Percentiles rank a stretch among this genome's conserved stretches.
Evolutionary conservation across 2,797 vertebrate species (phyloP).

Genomic region (Sebastes cheni): DNA sequence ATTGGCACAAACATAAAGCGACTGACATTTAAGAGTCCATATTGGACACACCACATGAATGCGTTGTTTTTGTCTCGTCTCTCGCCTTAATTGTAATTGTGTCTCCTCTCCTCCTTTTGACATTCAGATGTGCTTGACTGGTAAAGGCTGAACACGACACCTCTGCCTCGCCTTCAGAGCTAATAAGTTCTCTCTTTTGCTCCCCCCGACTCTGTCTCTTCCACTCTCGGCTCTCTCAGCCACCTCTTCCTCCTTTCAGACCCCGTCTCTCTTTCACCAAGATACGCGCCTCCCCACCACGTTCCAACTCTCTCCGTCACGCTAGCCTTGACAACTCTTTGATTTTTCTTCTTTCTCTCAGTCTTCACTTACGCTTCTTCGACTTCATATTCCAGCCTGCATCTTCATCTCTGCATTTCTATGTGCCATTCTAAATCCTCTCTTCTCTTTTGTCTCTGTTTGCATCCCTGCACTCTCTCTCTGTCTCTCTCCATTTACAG

Average conservation of each 20-base stretch:
- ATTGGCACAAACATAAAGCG: conserved; percentile 11
- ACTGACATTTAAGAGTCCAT: conserved; percentile 32
- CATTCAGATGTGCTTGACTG: conserved; percentile 54
- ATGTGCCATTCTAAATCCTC: neutral
- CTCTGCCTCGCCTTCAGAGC: conserved; percentile 20
- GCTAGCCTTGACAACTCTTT: neutral
- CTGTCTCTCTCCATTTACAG: neutral
- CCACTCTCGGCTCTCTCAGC: neutral
- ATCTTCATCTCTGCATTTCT: conserved; percentile 9
- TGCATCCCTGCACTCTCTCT: neutral
- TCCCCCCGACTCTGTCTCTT: neutral
- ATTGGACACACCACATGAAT: conserved; percentile 6
- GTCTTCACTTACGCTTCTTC: conserved; percentile 3
- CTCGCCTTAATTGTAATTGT: conserved; percentile 15
- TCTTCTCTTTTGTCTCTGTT: neutral
- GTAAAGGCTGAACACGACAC: conserved; percentile 40
- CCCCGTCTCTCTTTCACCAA: neutral
- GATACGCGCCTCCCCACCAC: neutral
- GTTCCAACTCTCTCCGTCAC: neutral
- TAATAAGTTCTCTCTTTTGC: conserved; percentile 33
- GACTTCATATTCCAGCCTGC: conserved; percentile 26
- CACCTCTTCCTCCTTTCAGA: conserved; percentile 7
- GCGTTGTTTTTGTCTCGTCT: conserved; percentile 5
- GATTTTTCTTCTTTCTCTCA: neutral
- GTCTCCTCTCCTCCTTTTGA: conserved; percentile 32